These are phyloP conservation scores for Drosophila longiperda DNA, from an alignment of 2,888 invertebrate genomes.

Conservation along the genomic window DNA sequence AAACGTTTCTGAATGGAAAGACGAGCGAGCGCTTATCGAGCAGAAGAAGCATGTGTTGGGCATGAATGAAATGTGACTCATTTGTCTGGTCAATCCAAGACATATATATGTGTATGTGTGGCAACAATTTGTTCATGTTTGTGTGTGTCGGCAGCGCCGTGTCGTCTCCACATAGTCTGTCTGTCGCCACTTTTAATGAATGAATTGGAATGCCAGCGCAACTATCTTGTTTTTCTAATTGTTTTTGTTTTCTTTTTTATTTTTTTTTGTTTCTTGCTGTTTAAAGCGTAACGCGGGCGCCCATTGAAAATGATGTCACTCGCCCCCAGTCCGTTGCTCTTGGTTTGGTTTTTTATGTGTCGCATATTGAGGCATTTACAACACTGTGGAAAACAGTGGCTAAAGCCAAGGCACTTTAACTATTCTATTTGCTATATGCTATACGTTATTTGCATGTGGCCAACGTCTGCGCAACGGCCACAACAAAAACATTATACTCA, in stretches of 20 bases:
- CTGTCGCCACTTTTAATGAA: conserved; percentile 79
- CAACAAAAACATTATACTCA: conserved; percentile 27
- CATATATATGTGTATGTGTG: conserved; percentile 7
- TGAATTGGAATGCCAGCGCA: conserved; percentile 71
- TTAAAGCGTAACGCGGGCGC: conserved; percentile 57
- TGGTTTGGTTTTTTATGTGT: conserved; percentile 37
- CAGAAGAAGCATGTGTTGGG: conserved; percentile 26
- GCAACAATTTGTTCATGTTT: conserved; percentile 4
- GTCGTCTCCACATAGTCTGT: conserved; percentile 70
- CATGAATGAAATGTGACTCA: conserved; percentile 62
- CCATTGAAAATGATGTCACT: conserved; percentile 75
- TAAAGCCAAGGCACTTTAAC: conserved; percentile 37
- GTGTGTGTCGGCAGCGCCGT: conserved; percentile 30
- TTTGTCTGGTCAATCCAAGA: conserved; percentile 47
- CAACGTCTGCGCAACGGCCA: conserved; percentile 40
- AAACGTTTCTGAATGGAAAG: conserved; percentile 53
- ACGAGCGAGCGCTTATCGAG: conserved; percentile 24
- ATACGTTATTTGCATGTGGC: conserved; percentile 14
- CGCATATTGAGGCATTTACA: conserved; percentile 52
- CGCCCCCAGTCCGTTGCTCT: conserved; percentile 28
- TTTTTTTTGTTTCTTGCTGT: conserved; percentile 62
- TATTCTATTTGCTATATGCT: conserved; percentile 16
- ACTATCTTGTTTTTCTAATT: conserved; percentile 66
- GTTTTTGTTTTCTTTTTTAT: conserved; percentile 60
- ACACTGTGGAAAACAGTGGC: conserved; percentile 16